Percentiles rank a stretch among this genome's conserved stretches.
phyloP scores from a whole-genome alignment of 2,888 invertebrate genomes.

The Volucella inflata region DNA sequence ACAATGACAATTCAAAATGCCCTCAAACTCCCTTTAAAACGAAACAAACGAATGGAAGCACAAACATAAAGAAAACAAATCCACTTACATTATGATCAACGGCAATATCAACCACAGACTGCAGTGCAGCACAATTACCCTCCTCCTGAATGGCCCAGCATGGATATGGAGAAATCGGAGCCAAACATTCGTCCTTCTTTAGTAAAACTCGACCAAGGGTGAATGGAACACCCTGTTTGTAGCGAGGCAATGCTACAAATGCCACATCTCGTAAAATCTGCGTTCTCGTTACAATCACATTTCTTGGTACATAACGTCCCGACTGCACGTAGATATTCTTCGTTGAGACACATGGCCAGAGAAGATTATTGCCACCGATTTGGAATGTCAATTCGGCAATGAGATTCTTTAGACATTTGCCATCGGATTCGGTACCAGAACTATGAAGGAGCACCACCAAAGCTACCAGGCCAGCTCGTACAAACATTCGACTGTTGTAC shows the following conservation, averaged over 20 bases:
- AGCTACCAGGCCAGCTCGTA: slow-evolving; percentile 38
- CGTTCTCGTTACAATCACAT: slow-evolving; percentile 87
- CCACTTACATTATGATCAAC: slow-evolving; percentile 85
- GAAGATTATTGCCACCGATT: slow-evolving; percentile 83
- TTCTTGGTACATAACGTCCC: slow-evolving; percentile 86
- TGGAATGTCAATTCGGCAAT: slow-evolving; percentile 81
- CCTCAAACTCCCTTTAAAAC: neutral
- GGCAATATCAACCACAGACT: slow-evolving; percentile 89
- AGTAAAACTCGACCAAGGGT: slow-evolving; percentile 86
- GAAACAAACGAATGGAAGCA: slow-evolving; percentile 38
- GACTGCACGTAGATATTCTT: slow-evolving; percentile 86
- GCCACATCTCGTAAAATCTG: slow-evolving; percentile 86
- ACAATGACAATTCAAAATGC: neutral
- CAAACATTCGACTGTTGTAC: slow-evolving; percentile 40
- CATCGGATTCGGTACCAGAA: slow-evolving; percentile 21
- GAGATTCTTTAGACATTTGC: slow-evolving; percentile 44
- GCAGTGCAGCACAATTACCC: slow-evolving; percentile 87
- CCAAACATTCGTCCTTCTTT: slow-evolving; percentile 84
- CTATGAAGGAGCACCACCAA: slow-evolving; percentile 44
- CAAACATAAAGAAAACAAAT: slow-evolving; percentile 20
- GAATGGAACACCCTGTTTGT: slow-evolving; percentile 86
- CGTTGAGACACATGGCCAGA: slow-evolving; percentile 86
- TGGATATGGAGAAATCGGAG: slow-evolving; percentile 87
- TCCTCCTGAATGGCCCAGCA: slow-evolving; percentile 87
- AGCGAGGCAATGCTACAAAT: slow-evolving; percentile 86